Evolutionary conservation across 1,140 invertebrate species (phyloP).

Genomic region (Nephila pilipes): DNA sequence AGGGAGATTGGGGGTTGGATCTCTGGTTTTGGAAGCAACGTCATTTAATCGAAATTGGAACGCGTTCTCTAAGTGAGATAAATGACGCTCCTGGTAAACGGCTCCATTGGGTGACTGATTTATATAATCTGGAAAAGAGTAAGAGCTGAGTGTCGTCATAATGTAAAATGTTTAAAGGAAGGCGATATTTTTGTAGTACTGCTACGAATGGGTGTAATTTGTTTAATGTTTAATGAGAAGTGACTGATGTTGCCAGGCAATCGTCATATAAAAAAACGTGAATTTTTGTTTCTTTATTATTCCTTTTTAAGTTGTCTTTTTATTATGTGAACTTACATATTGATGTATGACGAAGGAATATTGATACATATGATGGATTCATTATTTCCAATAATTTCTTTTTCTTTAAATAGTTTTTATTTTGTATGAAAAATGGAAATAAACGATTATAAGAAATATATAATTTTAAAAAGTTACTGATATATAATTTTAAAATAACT

Average conservation of each 20-base stretch:
- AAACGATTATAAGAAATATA: too few species aligned
- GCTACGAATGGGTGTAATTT: neutral
- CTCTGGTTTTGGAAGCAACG: neutral
- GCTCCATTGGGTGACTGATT: conserved; percentile 12
- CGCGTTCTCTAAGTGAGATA: conserved; percentile 20
- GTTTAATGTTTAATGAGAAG: conserved; percentile 1
- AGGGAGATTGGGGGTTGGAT: neutral
- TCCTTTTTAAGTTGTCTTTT: too few species aligned
- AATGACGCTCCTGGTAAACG: neutral
- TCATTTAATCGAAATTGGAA: conserved; percentile 10
- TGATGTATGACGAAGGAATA: too few species aligned
- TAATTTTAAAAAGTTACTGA: too few species aligned
- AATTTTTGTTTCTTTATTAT: too few species aligned
- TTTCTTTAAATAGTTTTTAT: too few species aligned
- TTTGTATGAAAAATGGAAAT: too few species aligned
- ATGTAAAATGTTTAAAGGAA: neutral
- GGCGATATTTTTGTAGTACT: neutral
- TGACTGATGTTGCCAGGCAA: neutral
- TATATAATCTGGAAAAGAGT: conserved; percentile 4
- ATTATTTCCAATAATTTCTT: too few species aligned
- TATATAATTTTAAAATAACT: too few species aligned
- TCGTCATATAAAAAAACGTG: too few species aligned
- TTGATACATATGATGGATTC: too few species aligned
- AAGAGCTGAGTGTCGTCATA: neutral
- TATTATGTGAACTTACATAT: too few species aligned